Evolutionary conservation across 1,140 invertebrate genomes (phyloP).

Genomic region (Neodiprion virginianus): DNA sequence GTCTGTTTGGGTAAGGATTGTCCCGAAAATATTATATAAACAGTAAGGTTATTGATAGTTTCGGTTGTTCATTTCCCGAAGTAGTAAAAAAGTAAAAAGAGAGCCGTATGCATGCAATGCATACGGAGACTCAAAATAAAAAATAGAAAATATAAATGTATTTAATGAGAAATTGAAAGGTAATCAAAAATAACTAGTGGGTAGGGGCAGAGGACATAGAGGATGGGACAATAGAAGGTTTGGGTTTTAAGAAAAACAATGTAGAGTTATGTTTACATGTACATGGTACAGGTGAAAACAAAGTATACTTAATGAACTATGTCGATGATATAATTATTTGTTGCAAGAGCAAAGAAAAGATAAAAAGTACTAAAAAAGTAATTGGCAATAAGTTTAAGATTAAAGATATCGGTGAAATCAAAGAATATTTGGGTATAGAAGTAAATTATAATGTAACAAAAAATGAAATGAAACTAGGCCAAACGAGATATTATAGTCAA

Average conservation of each 20-base stretch:
- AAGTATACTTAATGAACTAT: constrained; percentile 18
- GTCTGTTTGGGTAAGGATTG: too few relatives aligned
- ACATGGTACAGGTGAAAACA: not conserved
- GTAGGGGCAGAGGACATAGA: too few relatives aligned
- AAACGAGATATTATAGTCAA: constrained; percentile 53
- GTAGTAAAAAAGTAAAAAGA: too few relatives aligned
- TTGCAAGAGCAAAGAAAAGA: constrained; percentile 30
- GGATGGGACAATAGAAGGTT: not conserved
- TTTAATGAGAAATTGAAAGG: too few relatives aligned
- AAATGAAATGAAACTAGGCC: constrained; percentile 42
- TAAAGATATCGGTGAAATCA: constrained; percentile 38
- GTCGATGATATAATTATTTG: constrained; percentile 30
- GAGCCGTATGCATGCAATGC: too few relatives aligned
- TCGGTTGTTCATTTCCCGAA: too few relatives aligned
- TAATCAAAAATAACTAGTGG: too few relatives aligned
- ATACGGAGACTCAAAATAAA: too few relatives aligned
- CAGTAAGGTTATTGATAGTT: too few relatives aligned
- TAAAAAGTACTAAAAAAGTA: constrained; percentile 37
- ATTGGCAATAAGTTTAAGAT: constrained; percentile 39
- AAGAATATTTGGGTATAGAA: constrained; percentile 36
- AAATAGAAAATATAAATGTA: too few relatives aligned
- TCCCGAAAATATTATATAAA: too few relatives aligned
- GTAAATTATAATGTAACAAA: constrained; percentile 43
- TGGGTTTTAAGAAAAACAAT: constrained; percentile 18
- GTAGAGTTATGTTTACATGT: constrained; percentile 22